Evolutionary conservation across 2,888 invertebrate species (phyloP).

Genomic region (Cryptus viduatorius): DNA sequence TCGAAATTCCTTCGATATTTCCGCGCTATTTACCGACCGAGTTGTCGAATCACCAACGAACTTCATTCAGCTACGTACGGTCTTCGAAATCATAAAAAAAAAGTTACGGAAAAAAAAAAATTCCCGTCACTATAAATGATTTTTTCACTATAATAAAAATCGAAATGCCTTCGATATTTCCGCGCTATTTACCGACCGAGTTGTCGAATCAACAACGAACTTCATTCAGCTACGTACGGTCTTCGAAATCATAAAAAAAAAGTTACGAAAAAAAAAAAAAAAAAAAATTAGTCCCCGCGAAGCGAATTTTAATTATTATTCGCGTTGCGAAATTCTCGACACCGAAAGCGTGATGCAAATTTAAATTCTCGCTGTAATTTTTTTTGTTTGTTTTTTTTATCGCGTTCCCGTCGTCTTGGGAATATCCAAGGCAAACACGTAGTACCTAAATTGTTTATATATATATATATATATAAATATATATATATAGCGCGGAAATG

Average conservation of each 20-base stretch:
- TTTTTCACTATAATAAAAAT: no score
- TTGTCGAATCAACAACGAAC: no score
- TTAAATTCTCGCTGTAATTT: neutral
- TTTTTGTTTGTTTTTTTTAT: neutral
- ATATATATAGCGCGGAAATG: neutral
- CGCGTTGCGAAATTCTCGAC: conserved; percentile 1
- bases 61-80: no score
- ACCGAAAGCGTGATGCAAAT: conserved; percentile 18
- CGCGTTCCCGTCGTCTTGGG: conserved; percentile 7
- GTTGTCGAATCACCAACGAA: no score
- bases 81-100: no score
- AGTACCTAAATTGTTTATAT: conserved; percentile 14
- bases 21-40: no score
- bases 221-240: no score
- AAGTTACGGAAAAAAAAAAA: no score
- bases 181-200: no score
- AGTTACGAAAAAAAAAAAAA: neutral
- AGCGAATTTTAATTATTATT: conserved; percentile 15
- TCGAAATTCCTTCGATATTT: no score
- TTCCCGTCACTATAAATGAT: no score
- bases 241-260: neutral
- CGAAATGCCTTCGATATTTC: no score
- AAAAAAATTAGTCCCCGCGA: neutral
- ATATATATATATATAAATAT: neutral
- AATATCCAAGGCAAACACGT: conserved; percentile 38